phyloP scores from a whole-genome alignment of 2,797 vertebrate species.

The Rhynchotus rufescens region DNA sequence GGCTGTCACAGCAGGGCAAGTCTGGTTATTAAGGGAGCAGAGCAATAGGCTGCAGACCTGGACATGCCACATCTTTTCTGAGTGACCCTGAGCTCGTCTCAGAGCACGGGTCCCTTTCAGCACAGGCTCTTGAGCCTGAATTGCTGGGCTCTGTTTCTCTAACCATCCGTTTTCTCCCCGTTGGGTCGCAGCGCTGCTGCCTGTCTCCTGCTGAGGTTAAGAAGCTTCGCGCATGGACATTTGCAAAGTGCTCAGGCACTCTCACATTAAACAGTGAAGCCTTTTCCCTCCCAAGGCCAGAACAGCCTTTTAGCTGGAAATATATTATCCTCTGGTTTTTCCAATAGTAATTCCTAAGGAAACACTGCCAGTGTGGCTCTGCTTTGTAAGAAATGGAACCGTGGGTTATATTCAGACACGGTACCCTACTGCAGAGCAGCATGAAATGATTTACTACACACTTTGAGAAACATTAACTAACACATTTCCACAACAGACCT shows the following conservation, averaged over 20 bases:
- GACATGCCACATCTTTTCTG: neutral
- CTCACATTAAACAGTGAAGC: neutral
- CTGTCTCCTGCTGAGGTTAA: neutral
- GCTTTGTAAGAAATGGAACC: neutral
- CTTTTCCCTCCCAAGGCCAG: neutral
- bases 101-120: neutral
- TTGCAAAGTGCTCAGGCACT: neutral
- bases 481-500: neutral
- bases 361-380: neutral
- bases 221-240: neutral
- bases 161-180: neutral
- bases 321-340: neutral
- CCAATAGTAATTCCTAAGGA: neutral
- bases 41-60: neutral
- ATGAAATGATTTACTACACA: neutral
- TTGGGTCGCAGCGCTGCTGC: neutral
- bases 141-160: neutral
- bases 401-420: neutral
- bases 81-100: neutral
- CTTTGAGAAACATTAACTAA: neutral
- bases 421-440: neutral
- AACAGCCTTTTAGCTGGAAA: neutral
- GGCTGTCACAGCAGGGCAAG: neutral
- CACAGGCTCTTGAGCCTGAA: neutral
- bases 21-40: neutral